Evolutionary conservation across 2,113 vertebrate genomes (phyloP), one percentile per base, ranked within the genome.

Genomic region (Onychostruthus taczanowskii): DNA sequence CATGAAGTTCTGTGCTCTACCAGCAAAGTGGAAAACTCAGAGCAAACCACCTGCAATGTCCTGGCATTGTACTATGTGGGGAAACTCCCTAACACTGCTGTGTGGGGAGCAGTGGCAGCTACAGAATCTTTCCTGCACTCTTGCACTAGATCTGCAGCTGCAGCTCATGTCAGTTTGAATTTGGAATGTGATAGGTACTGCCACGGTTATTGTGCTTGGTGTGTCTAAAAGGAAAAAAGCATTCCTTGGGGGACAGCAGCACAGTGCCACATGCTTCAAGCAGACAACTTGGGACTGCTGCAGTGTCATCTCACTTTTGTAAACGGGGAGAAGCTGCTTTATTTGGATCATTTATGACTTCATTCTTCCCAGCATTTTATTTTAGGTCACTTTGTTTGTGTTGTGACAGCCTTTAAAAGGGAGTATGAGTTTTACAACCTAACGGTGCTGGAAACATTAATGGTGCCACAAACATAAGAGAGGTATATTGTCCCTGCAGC

Each of bases 201-300:
- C 72, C 2, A 6, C 5, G 9, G 41, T 78, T 75, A 22, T 28
- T 3, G 13, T 27, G 14, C 39, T 94, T 17, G 3, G 10, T 93
- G 62, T 87, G 96, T 91, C 96, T 73, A 22, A 37, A 91, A 67
- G 30, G 66, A 41, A 83, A 27, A 16, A 84, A n/a, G 43, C n/a
- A 79, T 66, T 43, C 61, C 31, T 6, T 43, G 41, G 16, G 22
- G 53, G 3, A 28, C 22, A 80, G 72, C 35, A 72, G 28, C 41
- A 26, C 15, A n/a, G 43, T 24, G 13, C 21, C 24, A 27, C 1
- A 2, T 1, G 0, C 28, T 72, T 64, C 75, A 70, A 86, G 49
- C 20, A 80, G 41, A 23, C 6, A 50, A 2, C 9, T 4, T 30
- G 15, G 16, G n/a, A 22, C 47, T 84, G 13, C 17, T 1, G 0